Evolutionary conservation across 2,888 invertebrate genomes (phyloP), one percentile per base, ranked within the genome.

Genomic region (Aspidapion aeneum): DNA sequence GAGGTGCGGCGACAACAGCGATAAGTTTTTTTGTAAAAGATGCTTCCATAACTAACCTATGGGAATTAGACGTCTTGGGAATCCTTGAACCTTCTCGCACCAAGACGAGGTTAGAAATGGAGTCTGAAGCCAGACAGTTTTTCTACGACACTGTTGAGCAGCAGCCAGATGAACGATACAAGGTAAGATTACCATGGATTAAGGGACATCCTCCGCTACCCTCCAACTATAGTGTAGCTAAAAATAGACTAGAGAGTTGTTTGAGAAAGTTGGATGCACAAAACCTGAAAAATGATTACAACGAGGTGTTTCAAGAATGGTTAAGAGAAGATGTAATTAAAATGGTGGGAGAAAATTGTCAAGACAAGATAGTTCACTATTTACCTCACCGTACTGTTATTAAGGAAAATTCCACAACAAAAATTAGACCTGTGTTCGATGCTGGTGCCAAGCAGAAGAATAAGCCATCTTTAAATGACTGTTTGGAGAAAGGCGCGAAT

Each of bases 381-480:
- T 21, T 65, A 52, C 60, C 60, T 51, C 63, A 62, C 51, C 22
- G 63, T 18, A 57, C 57, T 52, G 50, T 63, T 5, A 18, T 60
- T 16, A 58, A 63, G 17, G 16, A 58, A 22, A 60, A n/a, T 2
- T 0, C 51, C 18, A 69, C 70, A 1, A 70, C 71, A 5, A 55
- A 57, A 20, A 63, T 72, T 12, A 60, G 71, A 22, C 71, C 72
- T 0, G 71, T 73, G 1, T 74, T 74, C 35, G 73, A 74, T 60
- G 73, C 72, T 0, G 74, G 72, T 1, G 69, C 72, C 1, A 51
- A 56, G 18, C 65, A 63, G 22, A 69, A 68, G 22, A 66, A 63
- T 1, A 62, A 62, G 12, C 70, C 70, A 2, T 70, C 72, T 2
- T 55, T 74, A 5, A 74, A 73, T 60, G 62, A 70, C n/a, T 71